Base-by-base conservation (phyloP, 2,797 vertebrate genomes). In the Lepilemur ruficaudatus region DNA sequence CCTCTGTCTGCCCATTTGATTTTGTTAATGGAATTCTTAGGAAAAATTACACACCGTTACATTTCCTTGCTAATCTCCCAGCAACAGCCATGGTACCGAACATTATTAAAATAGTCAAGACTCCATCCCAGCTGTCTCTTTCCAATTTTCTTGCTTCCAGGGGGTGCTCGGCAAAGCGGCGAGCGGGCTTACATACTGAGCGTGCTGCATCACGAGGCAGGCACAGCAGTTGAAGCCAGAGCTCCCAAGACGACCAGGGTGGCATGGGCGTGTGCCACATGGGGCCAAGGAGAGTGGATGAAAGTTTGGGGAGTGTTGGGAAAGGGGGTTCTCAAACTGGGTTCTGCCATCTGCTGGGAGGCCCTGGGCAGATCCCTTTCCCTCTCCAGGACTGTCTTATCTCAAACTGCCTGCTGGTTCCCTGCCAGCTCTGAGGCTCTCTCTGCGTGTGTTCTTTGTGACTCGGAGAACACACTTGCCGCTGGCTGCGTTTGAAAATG, bases 101-200 rank as follows among this genome's bases (percentile, higher is more conserved):
- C 94, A 95, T 97, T 96, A 85, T 97, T 97, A 89, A 96, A 97
- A 91, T 7, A 84, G 89, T 89, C 96, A 97, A 97, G 80, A 57
- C 97, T 79, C 38, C 23, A 94, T 96, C 72, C 83, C 89, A 82
- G 91, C 85, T 81, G 89, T 96, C 94, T 96, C 81, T 96, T 91
- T 96, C 93, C 94, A 97, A 96, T 98, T 98, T 98, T 91, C 96
- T 43, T 86, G 85, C 93, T 97, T 97, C 78, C 59, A 72, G 89
- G 83, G 96, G 84, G 70, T 90, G 75, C 92, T 94, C n/a, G 83
- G 89, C 22, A 79, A 88, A 65, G 89, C 28, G 0, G 59, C 7
- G 28, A 92, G 63, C 48, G 30, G 89, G 80, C 88, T 86, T 55
- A 84, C 96, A 73, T 79, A 52, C 69, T 0, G 1, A 46, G 61